Evolutionary conservation across 2,797 vertebrate species (phyloP).

Genomic region (Characodon lateralis): DNA sequence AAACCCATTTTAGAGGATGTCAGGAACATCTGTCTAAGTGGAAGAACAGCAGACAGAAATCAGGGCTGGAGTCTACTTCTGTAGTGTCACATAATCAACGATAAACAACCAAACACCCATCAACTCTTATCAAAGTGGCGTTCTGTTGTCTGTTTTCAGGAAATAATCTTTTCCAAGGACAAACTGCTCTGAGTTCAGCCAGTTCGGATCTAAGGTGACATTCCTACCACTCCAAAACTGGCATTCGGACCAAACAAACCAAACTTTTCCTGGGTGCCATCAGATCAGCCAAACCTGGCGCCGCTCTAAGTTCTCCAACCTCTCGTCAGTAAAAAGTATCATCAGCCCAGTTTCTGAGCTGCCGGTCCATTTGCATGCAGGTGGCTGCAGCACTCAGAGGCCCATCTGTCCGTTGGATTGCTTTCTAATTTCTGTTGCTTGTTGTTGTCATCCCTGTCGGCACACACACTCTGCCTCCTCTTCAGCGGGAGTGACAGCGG

Average conservation of each 20-base stretch:
- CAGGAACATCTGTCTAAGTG: too few relatives aligned
- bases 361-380: conserved; percentile 65
- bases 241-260: too few relatives aligned
- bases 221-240: not conserved
- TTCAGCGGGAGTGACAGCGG: conserved; percentile 67
- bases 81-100: not conserved
- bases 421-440: conserved; percentile 74
- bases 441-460: conserved; percentile 64
- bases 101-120: too few relatives aligned
- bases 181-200: not conserved
- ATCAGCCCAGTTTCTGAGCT: conserved; percentile 6
- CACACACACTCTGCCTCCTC: conserved; percentile 30
- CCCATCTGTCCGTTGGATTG: conserved; percentile 75
- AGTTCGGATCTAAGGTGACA: not conserved
- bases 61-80: not conserved
- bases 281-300: conserved; percentile 8
- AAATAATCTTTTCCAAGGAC: not conserved
- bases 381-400: conserved; percentile 53
- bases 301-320: not conserved
- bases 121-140: too few relatives aligned
- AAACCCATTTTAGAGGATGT: too few relatives aligned
- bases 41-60: too few relatives aligned
- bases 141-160: too few relatives aligned
- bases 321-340: conserved; percentile 27
- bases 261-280: not conserved